Evolutionary conservation across 2,113 vertebrate species (phyloP).

Genomic region (Myrmophylax atrothorax): DNA sequence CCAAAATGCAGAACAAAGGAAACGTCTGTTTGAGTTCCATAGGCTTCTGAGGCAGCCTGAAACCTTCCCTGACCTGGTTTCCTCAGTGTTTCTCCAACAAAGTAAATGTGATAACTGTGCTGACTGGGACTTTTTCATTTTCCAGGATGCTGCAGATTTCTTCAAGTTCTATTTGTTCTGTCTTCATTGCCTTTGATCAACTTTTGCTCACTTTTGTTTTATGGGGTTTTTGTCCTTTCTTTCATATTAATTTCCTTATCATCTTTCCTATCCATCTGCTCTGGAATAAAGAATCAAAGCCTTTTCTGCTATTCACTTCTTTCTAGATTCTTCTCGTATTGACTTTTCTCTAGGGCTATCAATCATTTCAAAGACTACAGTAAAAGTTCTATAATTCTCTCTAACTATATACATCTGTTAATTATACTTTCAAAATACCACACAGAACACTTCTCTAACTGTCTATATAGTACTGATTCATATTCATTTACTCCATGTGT

Average conservation of each 20-base stretch:
- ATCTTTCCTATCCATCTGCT: conserved; percentile 47
- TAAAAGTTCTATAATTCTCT: conserved; percentile 23
- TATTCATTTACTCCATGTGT: background rate
- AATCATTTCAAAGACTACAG: background rate
- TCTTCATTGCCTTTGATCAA: conserved; percentile 6
- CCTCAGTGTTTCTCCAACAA: background rate
- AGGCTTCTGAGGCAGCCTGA: background rate
- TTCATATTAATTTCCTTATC: conserved; percentile 28
- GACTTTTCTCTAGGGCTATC: background rate
- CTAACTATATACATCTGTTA: background rate
- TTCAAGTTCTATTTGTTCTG: background rate
- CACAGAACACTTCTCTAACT: background rate
- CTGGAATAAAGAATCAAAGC: conserved; percentile 36
- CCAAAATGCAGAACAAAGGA: background rate
- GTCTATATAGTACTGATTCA: background rate
- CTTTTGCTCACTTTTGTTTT: background rate
- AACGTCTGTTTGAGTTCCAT: background rate
- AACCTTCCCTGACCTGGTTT: background rate
- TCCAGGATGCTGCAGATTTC: background rate
- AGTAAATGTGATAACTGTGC: background rate
- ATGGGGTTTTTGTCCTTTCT: background rate
- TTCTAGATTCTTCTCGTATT: background rate
- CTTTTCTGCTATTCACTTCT: background rate
- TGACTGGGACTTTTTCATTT: background rate
- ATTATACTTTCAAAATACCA: conserved; percentile 18